Base-by-base conservation (phyloP, 2,797 vertebrate genomes). In the Acridotheres tristis region DNA sequence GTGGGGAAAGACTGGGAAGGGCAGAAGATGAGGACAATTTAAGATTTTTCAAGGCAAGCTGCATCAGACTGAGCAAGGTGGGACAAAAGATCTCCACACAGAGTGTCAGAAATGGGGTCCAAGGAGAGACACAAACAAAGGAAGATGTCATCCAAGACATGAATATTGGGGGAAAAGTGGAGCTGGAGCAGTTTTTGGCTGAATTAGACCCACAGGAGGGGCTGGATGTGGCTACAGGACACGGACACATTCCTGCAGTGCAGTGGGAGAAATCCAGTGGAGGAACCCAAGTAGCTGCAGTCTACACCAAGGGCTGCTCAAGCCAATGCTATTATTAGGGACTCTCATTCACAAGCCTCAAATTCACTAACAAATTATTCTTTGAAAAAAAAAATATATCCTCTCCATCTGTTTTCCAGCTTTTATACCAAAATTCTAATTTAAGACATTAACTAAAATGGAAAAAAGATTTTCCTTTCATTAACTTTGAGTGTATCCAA, bases 401-500 rank as follows among this genome's bases (percentile, higher is more conserved):
- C 84, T 93, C 81, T 92, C 88, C 94, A 96, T 97, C 94, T 97
- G 95, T 93, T 96, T 97, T 96, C 85, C 89, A 96, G 87, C 69
- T 97, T 96, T 96, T 94, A 95, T 90, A 95, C 79, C 75, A 94
- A 96, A 96, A 95, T 93, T 95, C 93, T 96, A 96, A 96, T 96
- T 94, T 94, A 97, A 93, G 90, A 61, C 95, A 93, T 96, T 94
- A 96, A 92, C 87, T 95, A 83, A 96, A 93, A 95, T 91, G 92
- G 89, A 93, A 96, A 97, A 90, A 96, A 96, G 73, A 90, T 92
- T 96, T 97, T 96, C 95, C 95, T 97, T 97, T 97, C 94, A 96
- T 97, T 97, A 96, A 89, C 92, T 96, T 92, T 93, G 75, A 95
- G 84, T 87, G 83, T 85, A 94, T 95, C 87, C 93, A 97, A 94